Evolutionary conservation across 2,888 invertebrate species (phyloP), one percentile per base, ranked within the genome.

Genomic region (Cephus nigrinus): DNA sequence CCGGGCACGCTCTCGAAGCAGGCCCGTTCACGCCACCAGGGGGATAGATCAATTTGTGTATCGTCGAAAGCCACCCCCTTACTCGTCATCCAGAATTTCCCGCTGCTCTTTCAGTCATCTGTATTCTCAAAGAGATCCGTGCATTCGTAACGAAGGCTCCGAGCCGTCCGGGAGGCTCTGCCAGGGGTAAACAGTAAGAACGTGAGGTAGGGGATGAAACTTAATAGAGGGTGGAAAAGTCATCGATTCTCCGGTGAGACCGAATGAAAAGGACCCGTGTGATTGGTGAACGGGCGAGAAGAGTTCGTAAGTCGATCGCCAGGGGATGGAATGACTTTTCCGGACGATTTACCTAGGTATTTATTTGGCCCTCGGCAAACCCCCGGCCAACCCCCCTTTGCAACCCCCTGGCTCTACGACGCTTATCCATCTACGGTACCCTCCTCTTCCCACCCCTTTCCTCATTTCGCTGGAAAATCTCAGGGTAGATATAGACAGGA

Each of bases 311-410:
- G 79, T 82, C 80, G 81, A 78, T 80, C 82, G 77, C 34, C 40
- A 75, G 68, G 83, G 87, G 85, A 86, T 86, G 86, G 87, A 88
- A 88, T 86, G 88, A 88, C 88, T 88, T 88, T 88, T 88, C 88
- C 87, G 83, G 87, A 82, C 88, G 88, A 88, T 88, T 88, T 88
- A 88, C 85, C 83, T 81, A 86, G 86, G 87, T 88, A 88, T 88
- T 88, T 88, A 88, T 88, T 88, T 85, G 87, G 79, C 81, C 82
- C 80, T 76, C 80, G 40, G 40, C 15, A 40, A 40, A 4, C 40
- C 40, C 40, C 2, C 15, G 36, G 15, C 36, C 12, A 12, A 12
- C 0, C 35, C 34, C 1, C 36, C 36, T 15, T 36, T 36, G 40
- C 40, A 15, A 15, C 40, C 40, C 40, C 40, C 40, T 40, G 15